phyloP scores from a whole-genome alignment of 2,888 invertebrate species.

The Tolmerus cingulatus region DNA sequence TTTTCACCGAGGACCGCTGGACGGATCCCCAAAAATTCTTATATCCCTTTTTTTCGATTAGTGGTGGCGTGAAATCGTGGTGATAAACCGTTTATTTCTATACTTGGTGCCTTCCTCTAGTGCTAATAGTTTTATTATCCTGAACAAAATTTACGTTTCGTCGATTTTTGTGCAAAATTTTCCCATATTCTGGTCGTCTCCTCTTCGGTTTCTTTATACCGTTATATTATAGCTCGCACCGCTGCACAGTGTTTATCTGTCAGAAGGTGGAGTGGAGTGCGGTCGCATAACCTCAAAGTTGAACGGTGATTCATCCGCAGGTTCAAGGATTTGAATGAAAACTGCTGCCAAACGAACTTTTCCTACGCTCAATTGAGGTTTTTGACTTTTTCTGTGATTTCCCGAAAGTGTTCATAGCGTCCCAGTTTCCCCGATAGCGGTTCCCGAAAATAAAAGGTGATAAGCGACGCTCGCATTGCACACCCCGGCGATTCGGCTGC shows the following conservation, averaged over 20 bases:
- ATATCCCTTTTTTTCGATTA: neutral
- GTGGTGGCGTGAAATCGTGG: conserved; percentile 1
- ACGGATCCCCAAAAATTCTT: neutral
- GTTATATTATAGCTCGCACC: neutral
- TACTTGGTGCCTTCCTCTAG: conserved; percentile 26
- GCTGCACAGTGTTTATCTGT: neutral
- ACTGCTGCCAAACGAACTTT: neutral
- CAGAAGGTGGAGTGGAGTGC: neutral
- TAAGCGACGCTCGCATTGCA: neutral
- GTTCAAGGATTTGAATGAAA: neutral
- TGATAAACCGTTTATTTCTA: conserved; percentile 15
- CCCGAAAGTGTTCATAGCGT: neutral
- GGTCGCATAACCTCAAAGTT: conserved; percentile 4
- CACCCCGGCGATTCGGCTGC: neutral
- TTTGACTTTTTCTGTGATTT: conserved; percentile 20
- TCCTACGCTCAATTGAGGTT: neutral
- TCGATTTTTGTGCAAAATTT: neutral
- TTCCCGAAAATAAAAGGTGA: neutral
- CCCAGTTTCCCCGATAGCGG: neutral
- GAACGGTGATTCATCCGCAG: neutral
- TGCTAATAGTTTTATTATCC: neutral
- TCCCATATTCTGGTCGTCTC: neutral
- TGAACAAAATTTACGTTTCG: neutral
- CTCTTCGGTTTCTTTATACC: conserved; percentile 13
- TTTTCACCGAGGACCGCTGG: conserved; percentile 13